Percentiles rank a stretch among this genome's conserved stretches.
Conservation (phyloP, 2,888 invertebrate genomes). For the Gandaritis pyraliata region DNA sequence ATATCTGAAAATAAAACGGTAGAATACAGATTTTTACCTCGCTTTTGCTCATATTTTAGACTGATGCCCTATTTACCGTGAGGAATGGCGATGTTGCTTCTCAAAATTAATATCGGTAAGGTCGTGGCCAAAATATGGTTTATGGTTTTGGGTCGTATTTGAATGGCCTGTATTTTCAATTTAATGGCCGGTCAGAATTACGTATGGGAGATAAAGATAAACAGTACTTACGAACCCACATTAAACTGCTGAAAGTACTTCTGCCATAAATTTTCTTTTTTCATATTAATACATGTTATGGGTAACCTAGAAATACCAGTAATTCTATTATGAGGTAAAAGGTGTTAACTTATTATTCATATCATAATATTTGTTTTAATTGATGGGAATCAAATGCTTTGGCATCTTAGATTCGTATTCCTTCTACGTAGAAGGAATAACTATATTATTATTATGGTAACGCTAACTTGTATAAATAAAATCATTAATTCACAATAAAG, state of each 20-base stretch:
- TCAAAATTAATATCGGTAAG: constrained; percentile 29
- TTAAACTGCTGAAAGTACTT: background rate
- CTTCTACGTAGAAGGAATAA: too few relatives aligned
- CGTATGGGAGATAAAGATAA: constrained; percentile 24
- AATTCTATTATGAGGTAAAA: background rate
- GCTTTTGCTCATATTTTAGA: constrained; percentile 37
- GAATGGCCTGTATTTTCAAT: constrained; percentile 26
- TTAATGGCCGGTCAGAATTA: constrained; percentile 25
- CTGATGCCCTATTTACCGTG: constrained; percentile 31
- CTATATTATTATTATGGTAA: too few relatives aligned
- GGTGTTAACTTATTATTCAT: too few relatives aligned
- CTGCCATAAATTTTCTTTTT: background rate
- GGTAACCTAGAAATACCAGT: background rate
- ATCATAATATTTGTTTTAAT: too few relatives aligned
- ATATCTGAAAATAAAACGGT: too few relatives aligned
- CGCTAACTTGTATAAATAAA: background rate
- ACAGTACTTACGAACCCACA: constrained; percentile 14
- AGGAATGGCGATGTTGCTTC: constrained; percentile 20
- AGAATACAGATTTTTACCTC: background rate
- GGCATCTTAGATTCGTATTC: too few relatives aligned
- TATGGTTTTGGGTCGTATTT: constrained; percentile 29
- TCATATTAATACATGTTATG: background rate
- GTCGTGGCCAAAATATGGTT: constrained; percentile 26
- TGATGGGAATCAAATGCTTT: too few relatives aligned
- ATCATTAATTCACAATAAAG: constrained; percentile 7